Base-by-base conservation (phyloP, 23 tunicate genomes). In the Trididemnum nubilum region DNA sequence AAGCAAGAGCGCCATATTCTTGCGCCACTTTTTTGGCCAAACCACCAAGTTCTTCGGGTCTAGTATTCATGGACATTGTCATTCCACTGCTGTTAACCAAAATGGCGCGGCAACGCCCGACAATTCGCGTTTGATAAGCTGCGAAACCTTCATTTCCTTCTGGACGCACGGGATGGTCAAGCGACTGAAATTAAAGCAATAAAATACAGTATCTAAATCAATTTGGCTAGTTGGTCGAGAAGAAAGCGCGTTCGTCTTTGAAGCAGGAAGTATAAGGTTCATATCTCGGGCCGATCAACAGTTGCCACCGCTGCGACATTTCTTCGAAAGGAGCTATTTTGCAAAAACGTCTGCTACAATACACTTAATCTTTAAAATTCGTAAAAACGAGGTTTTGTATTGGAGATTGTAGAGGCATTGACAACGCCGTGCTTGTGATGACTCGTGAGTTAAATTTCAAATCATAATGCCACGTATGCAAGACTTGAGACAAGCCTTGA, bases 41-140 rank as follows among this genome's bases (percentile, higher is more conserved):
- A 18, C 77, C 61, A 3, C 85, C 83, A 21, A 92, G 82, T 5
- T 86, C 91, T 9, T 87, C 97, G 0, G 92, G 92, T 39, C 85
- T 49, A 29, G 64, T 87, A 71, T 72, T 92, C 78, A 83, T 81
- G 0, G 92, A 86, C 64, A 82, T 85, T 64, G 82, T 61, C 88
- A 92, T 87, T 35, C 85, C 97, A 32, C 83, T 87, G 67, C 86
- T 87, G 38, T 49, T 22, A 0, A 73, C 81, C 69, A 89, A 87
- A 21, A 92, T 78, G 0, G 91, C 88, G 37, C 81, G 90, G 52
- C 92, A 85, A 30, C 83, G 51, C 30, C 70, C 89, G 38, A 79
- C 86, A 65, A 92, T 92, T 35, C 82, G 51, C n/a, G 92, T 79
- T 50, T 92, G 97, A 81, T 76, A 92, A 71, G 76, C 76, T 67